These are phyloP conservation scores for Melanotaenia parkinsoni DNA, from an alignment of 2,797 vertebrate species.

Conservation along the genomic window DNA sequence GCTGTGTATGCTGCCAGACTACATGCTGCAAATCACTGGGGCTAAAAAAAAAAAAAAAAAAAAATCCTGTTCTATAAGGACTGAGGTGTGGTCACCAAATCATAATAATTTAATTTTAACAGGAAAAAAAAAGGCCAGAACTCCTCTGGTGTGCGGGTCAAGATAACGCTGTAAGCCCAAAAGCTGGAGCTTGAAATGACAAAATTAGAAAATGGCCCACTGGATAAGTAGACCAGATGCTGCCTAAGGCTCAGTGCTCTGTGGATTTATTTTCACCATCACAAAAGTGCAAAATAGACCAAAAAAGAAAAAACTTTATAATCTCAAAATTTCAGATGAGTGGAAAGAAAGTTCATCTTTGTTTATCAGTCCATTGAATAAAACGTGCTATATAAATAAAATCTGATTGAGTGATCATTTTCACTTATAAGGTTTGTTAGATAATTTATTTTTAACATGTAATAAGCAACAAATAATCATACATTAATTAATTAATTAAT, in stretches of 20 bases:
- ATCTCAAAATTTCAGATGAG: background rate
- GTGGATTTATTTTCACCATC: conserved; percentile 17
- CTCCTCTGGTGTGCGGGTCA: conserved; percentile 19
- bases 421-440: no score
- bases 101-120: conserved; percentile 29
- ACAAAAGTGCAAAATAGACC: conserved; percentile 13
- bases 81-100: conserved; percentile 8
- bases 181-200: conserved; percentile 14
- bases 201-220: conserved; percentile 39
- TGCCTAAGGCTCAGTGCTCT: conserved; percentile 22
- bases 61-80: background rate
- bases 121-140: conserved; percentile 28
- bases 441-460: no score
- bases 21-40: conserved; percentile 24
- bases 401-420: no score
- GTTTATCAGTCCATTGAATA: no score
- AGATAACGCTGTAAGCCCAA: background rate
- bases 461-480: no score
- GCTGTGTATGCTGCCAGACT: conserved; percentile 2
- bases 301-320: conserved; percentile 4
- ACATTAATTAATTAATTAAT: no score
- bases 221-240: conserved; percentile 50
- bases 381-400: no score
- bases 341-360: background rate
- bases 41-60: conserved; percentile 9